Evolutionary conservation across 2,888 invertebrate genomes (phyloP).

Genomic region (Synergus umbraculus): DNA sequence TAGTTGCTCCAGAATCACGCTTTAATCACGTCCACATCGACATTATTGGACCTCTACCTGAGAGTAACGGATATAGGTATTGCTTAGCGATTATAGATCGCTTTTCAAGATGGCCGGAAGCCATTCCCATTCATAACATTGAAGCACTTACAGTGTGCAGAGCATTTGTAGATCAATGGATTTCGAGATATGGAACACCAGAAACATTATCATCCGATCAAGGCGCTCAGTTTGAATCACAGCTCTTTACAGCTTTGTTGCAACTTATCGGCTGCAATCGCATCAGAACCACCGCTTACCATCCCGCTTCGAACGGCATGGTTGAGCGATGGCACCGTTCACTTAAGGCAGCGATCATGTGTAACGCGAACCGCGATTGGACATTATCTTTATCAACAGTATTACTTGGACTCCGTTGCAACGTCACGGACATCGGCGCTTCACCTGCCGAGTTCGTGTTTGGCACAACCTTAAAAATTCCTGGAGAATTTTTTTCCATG

Average conservation of each 20-base stretch:
- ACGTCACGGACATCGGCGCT: no score
- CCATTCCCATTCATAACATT: conserved; percentile 42
- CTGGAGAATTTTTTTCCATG: not conserved
- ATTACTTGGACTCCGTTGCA: no score
- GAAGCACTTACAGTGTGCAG: conserved; percentile 54
- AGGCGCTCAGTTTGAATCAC: not conserved
- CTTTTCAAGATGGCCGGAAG: conserved; percentile 59
- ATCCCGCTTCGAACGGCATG: not conserved
- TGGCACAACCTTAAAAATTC: not conserved
- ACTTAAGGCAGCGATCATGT: no score
- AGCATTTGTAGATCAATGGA: no score
- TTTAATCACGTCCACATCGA: no score
- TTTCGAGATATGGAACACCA: not conserved
- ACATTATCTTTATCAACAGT: no score
- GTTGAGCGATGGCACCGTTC: not conserved
- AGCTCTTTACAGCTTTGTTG: not conserved
- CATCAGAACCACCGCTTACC: not conserved
- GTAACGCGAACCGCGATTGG: no score
- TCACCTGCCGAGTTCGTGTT: not conserved
- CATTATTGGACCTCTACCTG: conserved; percentile 56
- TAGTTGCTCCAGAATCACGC: conserved; percentile 59
- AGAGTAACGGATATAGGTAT: conserved; percentile 57
- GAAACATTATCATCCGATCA: not conserved
- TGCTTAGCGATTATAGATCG: conserved; percentile 68
- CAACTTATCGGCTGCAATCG: not conserved